Percentiles rank a stretch among this genome's conserved stretches.
Evolutionary conservation across 2,888 invertebrate genomes (phyloP).

Genomic region (Cataglyphis albicans): DNA sequence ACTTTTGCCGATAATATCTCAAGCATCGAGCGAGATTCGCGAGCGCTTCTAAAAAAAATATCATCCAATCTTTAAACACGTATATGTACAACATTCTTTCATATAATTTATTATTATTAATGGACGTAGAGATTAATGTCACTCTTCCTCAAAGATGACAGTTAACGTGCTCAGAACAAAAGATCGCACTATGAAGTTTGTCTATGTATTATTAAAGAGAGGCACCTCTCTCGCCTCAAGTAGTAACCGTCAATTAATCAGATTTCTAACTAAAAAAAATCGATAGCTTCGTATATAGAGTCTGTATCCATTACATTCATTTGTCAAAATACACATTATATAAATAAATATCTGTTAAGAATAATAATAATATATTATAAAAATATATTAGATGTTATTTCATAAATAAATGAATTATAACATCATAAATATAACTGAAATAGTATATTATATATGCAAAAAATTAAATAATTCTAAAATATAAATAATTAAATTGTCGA

Average conservation of each 20-base stretch:
- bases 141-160: not conserved
- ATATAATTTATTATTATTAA: not conserved
- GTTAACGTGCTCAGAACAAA: slow-evolving; percentile 4
- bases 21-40: slow-evolving; percentile 2
- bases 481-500: not conserved
- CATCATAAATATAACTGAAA: no score
- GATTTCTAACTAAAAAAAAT: slow-evolving; percentile 25
- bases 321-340: not conserved
- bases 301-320: not conserved
- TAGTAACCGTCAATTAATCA: slow-evolving; percentile 26
- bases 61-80: not conserved
- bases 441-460: no score
- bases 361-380: not conserved
- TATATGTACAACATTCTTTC: not conserved
- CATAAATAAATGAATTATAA: no score
- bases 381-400: not conserved
- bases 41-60: not conserved
- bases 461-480: no score
- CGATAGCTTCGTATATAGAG: not conserved
- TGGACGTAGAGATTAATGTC: not conserved
- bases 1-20: not conserved
- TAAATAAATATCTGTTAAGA: not conserved
- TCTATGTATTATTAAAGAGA: not conserved
- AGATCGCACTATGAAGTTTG: not conserved
- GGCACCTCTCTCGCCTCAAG: not conserved